Evolutionary conservation across 2,113 vertebrate species (phyloP).

Genomic region (Cavia porcellus): DNA sequence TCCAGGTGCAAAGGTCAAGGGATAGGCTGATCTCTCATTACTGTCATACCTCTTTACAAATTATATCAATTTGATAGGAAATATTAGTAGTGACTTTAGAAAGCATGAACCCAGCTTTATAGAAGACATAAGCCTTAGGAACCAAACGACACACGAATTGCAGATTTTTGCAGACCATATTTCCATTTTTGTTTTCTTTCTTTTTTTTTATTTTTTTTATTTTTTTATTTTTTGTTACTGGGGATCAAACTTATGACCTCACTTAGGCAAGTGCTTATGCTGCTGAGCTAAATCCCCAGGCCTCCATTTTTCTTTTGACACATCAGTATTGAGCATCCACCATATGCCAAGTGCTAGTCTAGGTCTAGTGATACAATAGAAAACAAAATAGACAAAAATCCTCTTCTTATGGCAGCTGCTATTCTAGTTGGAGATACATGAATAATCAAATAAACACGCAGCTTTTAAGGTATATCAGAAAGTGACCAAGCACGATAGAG

Average conservation of each 20-base stretch:
- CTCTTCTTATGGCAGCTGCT: not conserved
- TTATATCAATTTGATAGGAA: not conserved
- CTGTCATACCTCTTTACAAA: not conserved
- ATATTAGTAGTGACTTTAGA: not conserved
- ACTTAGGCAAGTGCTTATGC: too few species aligned
- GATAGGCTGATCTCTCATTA: not conserved
- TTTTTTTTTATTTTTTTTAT: too few species aligned
- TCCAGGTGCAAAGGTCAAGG: not conserved
- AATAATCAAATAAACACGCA: not conserved
- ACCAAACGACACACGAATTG: not conserved
- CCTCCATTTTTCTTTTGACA: not conserved
- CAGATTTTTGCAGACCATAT: not conserved
- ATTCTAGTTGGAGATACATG: not conserved
- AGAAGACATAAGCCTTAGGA: not conserved
- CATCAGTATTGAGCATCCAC: not conserved
- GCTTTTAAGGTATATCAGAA: not conserved
- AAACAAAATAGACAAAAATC: not conserved
- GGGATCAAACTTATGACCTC: too few species aligned
- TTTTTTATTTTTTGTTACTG: too few species aligned
- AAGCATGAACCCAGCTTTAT: too few species aligned
- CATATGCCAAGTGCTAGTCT: not conserved
- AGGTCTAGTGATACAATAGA: not conserved
- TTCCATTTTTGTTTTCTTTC: slow-evolving; percentile 17
- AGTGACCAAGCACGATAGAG: not conserved
- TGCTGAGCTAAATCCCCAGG: too few species aligned